These are phyloP conservation scores for Sylvia borin DNA, from an alignment of 2,797 vertebrate species.

Conservation along the genomic window DNA sequence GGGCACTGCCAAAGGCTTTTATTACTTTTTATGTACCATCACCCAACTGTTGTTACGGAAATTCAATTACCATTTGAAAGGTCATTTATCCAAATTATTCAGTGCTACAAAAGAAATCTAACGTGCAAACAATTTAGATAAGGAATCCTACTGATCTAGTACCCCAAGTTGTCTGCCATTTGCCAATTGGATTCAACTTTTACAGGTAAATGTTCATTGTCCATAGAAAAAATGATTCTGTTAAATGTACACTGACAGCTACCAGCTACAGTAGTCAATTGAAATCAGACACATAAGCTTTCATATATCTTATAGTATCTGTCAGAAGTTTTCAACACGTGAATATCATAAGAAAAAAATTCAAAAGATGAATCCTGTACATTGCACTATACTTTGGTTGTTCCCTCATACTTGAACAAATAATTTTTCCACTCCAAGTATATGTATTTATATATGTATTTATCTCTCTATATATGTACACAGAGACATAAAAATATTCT, in stretches of 20 bases:
- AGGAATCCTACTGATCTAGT: slow-evolving; percentile 42
- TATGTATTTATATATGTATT: not conserved
- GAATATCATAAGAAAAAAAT: not conserved
- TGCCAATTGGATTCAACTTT: not conserved
- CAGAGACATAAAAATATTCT: not conserved
- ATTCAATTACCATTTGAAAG: slow-evolving; percentile 72
- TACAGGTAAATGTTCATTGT: not conserved
- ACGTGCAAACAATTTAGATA: slow-evolving; percentile 74
- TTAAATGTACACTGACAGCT: not conserved
- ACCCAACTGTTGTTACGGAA: slow-evolving; percentile 71
- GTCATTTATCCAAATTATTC: slow-evolving; percentile 76
- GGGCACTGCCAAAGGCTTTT: slow-evolving; percentile 53
- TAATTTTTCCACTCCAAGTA: not conserved
- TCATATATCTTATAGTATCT: not conserved
- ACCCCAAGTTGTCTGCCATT: slow-evolving; percentile 12
- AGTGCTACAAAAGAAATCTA: slow-evolving; percentile 61
- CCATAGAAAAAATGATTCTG: not conserved
- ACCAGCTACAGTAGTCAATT: not conserved
- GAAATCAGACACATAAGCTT: not conserved
- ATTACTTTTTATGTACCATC: slow-evolving; percentile 74
- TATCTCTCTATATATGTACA: not conserved
- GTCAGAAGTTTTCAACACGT: not conserved
- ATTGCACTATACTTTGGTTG: not conserved
- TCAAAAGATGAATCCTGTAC: not conserved
- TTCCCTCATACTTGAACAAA: not conserved